Evolutionary conservation across 2,113 vertebrate species (phyloP), one percentile per base, ranked within the genome.

Genomic region (Tachysurus vachellii): DNA sequence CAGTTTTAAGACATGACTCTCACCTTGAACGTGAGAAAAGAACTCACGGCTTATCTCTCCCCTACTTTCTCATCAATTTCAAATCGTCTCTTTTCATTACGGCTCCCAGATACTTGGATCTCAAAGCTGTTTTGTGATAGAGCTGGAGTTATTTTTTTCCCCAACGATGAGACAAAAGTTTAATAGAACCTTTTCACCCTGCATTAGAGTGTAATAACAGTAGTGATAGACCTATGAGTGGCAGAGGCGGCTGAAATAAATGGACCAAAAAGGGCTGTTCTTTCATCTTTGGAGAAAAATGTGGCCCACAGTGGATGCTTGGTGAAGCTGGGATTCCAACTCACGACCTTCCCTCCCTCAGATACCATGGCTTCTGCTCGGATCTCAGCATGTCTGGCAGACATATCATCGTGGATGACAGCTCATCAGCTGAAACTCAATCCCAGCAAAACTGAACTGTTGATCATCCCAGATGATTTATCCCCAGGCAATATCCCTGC

Each of bases 11-110:
- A 87, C 44, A n/a, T 70, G 82, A 80, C 62, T 83, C 71, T 88
- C 86, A 85, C 83, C 79, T 87, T 83, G 86, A 75, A 83, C 44
- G 42, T n/a, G 12, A 36, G 50, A 85, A 87, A 87, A 83, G 83
- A 79, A 82, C 82, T 89, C 82, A 47, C 77, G 59, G 47, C 79
- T 89, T 54, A 82, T 87, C 21, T 87, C 79, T 70, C 36, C 70
- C 85, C 71, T 73, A 61, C 47, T 76, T 82, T 68, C 66, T 80
- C 83, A 88, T 75, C 87, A 57, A 73, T 80, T 88, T 80, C 44
- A 88, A 75, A 64, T 71, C 56, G 19, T 44, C 64, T 81, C 76
- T 57, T 85, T 80, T 84, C 81, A 84, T 73, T 83, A 54, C 42
- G 14, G 66, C n/a, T 76, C 71, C 71, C 76, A 36, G 76, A 62